Percentiles rank a stretch among this genome's conserved stretches.
These are phyloP conservation scores for Pluvialis apricaria DNA, from an alignment of 2,113 vertebrate genomes.

Conservation along the genomic window DNA sequence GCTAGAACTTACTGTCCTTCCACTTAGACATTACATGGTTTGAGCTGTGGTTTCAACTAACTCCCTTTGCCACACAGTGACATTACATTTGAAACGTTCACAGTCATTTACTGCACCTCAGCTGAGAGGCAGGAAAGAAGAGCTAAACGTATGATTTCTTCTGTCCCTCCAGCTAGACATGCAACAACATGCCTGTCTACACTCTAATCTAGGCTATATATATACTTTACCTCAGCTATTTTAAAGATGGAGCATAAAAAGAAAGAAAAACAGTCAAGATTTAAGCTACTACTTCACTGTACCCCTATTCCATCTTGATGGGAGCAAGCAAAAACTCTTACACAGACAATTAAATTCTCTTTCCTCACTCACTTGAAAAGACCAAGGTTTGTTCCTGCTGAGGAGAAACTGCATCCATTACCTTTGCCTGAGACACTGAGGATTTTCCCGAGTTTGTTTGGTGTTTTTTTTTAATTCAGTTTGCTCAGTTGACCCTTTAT, in stretches of 20 bases:
- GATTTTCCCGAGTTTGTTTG: background rate
- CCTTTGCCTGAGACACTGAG: background rate
- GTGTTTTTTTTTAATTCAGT: background rate
- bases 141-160: conserved; percentile 41
- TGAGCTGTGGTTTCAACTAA: background rate
- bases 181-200: conserved; percentile 42
- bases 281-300: background rate
- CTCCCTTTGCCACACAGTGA: background rate
- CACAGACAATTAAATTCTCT: background rate
- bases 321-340: background rate
- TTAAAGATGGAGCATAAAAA: conserved; percentile 10
- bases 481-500: background rate
- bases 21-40: background rate
- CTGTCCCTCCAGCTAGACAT: conserved; percentile 44
- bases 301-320: background rate
- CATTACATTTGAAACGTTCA: background rate
- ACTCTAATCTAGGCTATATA: conserved; percentile 28
- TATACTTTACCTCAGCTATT: conserved; percentile 31
- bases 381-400: background rate
- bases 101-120: conserved; percentile 27
- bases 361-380: background rate
- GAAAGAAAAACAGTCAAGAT: conserved; percentile 14
- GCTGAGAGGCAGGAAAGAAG: background rate
- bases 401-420: background rate
- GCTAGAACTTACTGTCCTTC: background rate